phyloP scores from a whole-genome alignment of 2,797 vertebrate genomes.

The Limosa lapponica region DNA sequence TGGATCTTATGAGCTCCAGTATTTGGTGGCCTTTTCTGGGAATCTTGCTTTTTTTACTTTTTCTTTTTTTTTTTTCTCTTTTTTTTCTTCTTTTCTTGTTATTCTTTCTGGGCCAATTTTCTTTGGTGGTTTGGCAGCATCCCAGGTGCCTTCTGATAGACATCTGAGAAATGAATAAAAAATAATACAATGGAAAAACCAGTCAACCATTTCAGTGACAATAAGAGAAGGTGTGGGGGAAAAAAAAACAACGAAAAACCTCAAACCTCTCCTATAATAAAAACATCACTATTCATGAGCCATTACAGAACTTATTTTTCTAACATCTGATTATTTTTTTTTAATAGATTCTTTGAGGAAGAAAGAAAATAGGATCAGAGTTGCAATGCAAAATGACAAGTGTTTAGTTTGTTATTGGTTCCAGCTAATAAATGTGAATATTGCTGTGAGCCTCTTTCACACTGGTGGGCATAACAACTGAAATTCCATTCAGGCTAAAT shows the following conservation, averaged over 20 bases:
- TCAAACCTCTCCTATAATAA: neutral
- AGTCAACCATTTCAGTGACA: neutral
- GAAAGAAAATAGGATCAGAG: neutral
- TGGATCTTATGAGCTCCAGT: neutral
- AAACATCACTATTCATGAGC: neutral
- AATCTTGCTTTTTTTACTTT: neutral
- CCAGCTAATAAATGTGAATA: conserved; percentile 48
- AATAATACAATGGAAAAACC: conserved; percentile 21
- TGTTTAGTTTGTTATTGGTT: conserved; percentile 35
- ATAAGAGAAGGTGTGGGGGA: neutral
- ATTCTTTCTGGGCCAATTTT: neutral
- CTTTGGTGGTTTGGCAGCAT: neutral
- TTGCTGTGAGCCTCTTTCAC: conserved; percentile 25
- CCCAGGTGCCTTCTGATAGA: neutral
- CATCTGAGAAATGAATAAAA: neutral
- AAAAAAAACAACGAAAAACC: fast-evolving
- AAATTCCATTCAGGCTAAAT: conserved; percentile 23
- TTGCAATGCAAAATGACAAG: conserved; percentile 21
- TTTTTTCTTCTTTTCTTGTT: neutral
- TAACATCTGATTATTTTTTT: conserved; percentile 8
- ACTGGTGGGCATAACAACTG: conserved; percentile 26
- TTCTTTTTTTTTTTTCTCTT: too few relatives aligned
- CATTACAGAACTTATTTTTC: neutral
- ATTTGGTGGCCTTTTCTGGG: neutral
- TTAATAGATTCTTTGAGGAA: conserved; percentile 16